Base-by-base conservation (phyloP, 2,113 vertebrate genomes). In the Jacana jacana region DNA sequence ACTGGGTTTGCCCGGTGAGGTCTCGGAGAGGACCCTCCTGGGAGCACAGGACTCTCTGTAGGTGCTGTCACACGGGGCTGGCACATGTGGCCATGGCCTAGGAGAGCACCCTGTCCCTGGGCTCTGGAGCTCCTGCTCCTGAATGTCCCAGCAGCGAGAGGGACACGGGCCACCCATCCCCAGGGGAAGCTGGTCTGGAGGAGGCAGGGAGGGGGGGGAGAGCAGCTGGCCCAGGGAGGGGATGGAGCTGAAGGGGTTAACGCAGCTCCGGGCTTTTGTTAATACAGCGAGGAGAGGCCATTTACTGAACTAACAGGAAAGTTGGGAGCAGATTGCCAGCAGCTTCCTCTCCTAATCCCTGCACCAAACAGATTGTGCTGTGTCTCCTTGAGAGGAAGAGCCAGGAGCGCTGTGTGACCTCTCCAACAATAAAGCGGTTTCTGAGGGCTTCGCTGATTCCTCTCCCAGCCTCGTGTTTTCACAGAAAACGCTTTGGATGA, bases 71-170 rank as follows among this genome's bases (percentile, higher is more conserved):
- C 4, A 13, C 3, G 8, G 81, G 52, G 17, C 2, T 7, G 46
- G 51, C 14, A 2, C 35, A 1, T 33, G 1, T 19, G 1, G 0
- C 61, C 17, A 0, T 1, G 12, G 46, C 13, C 7, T 19, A 31
- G 86, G 40, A 55, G 46, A 9, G 13, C 24, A 8, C n/a, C 9
- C 7, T 23, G 12, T 5, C 72, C 19, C 33, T 4, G 1, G 27
- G 75, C 92, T 72, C 70, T 5, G 0, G 1, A 27, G 52, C 12
- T 8, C 17, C 6, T 13, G 3, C 33, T 33, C 16, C 0, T 4
- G 11, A 28, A 0, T 0, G 0, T 18, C 54, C 44, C 27, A 70
- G 55, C 77, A 37, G 23, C 4, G 1, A 37, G 15, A 33, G 33
- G 3, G 60, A 2, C 25, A 0, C 0, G 3, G 51, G 60, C 48